Conservation (phyloP, 2,797 vertebrate species). For the Hydrolagus colliei region DNA sequence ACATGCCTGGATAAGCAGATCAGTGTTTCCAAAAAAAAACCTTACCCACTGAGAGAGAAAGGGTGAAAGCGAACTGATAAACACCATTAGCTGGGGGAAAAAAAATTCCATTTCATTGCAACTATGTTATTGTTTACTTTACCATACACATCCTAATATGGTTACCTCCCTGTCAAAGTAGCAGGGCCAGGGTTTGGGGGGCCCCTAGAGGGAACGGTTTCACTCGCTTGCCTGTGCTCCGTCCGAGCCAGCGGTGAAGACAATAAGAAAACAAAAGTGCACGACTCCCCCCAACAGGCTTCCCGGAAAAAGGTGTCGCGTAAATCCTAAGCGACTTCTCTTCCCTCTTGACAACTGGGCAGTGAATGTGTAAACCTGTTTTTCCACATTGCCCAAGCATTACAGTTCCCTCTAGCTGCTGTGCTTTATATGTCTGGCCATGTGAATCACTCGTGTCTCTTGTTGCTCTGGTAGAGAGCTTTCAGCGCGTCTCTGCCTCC, state of each 20-base stretch:
- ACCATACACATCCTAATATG: slow-evolving; percentile 94
- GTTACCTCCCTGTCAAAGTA: slow-evolving; percentile 78
- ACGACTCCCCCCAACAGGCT: slow-evolving; percentile 71
- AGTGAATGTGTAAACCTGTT: slow-evolving; percentile 50
- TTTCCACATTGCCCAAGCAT: slow-evolving; percentile 39
- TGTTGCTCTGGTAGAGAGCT: slow-evolving; percentile 17
- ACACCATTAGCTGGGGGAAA: slow-evolving; percentile 64
- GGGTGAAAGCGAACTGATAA: slow-evolving; percentile 75
- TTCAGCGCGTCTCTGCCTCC: slow-evolving; percentile 34
- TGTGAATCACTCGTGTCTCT: slow-evolving; percentile 40
- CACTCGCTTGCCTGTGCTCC: slow-evolving; percentile 63
- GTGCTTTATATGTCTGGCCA: slow-evolving; percentile 41
- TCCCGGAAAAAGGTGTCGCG: slow-evolving; percentile 64
- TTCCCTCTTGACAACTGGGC: slow-evolving; percentile 45
- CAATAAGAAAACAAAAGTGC: slow-evolving; percentile 85
- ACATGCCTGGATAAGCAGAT: slow-evolving; percentile 57
- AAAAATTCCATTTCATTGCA: slow-evolving; percentile 83
- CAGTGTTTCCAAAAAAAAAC: slow-evolving; percentile 59
- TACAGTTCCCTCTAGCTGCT: slow-evolving; percentile 38
- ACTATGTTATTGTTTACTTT: slow-evolving; percentile 98
- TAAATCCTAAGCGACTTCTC: slow-evolving; percentile 55
- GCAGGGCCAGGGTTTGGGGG: slow-evolving; percentile 60
- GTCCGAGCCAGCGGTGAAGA: slow-evolving; percentile 43
- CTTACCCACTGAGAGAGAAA: slow-evolving; percentile 49
- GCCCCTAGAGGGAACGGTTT: slow-evolving; percentile 70